These are phyloP conservation scores for Netelia virgata DNA, from an alignment of 2,888 invertebrate species.

Conservation along the genomic window DNA sequence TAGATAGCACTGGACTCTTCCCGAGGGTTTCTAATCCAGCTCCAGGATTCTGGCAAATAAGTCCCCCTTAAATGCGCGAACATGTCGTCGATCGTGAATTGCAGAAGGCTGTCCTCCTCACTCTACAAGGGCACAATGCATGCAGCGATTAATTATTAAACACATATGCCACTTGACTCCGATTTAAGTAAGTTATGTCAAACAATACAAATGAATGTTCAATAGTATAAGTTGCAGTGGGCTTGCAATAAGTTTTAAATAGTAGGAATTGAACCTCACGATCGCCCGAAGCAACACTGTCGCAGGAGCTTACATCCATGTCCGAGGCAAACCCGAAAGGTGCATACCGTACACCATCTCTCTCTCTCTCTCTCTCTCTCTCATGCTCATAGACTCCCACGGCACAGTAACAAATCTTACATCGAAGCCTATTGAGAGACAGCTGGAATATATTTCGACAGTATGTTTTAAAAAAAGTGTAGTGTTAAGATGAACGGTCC, in stretches of 20 bases:
- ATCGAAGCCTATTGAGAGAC: constrained; percentile 11
- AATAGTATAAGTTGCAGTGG: no score
- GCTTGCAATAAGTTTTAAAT: neutral
- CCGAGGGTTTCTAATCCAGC: constrained; percentile 7
- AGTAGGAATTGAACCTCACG: constrained; percentile 35
- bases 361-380: neutral
- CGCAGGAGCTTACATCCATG: constrained; percentile 17
- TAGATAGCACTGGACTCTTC: constrained; percentile 10
- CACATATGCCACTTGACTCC: constrained; percentile 2
- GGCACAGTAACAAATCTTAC: constrained; percentile 9
- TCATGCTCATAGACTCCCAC: constrained; percentile 18
- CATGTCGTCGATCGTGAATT: constrained; percentile 24
- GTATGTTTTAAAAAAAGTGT: neutral
- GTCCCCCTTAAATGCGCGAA: neutral
- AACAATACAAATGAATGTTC: constrained; percentile 12
- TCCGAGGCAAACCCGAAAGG: constrained; percentile 15
- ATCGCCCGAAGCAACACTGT: constrained; percentile 25
- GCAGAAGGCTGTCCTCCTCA: constrained; percentile 6
- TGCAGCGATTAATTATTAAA: neutral
- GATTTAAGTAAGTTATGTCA: constrained; percentile 8
- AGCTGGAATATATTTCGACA: constrained; percentile 9
- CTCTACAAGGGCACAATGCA: constrained; percentile 21
- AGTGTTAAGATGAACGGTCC: constrained; percentile 20
- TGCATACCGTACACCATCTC: constrained; percentile 1
- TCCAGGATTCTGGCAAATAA: constrained; percentile 10